These are phyloP conservation scores for Thecocarcelia acutangulata DNA, from an alignment of 2,888 invertebrate genomes.

Conservation along the genomic window DNA sequence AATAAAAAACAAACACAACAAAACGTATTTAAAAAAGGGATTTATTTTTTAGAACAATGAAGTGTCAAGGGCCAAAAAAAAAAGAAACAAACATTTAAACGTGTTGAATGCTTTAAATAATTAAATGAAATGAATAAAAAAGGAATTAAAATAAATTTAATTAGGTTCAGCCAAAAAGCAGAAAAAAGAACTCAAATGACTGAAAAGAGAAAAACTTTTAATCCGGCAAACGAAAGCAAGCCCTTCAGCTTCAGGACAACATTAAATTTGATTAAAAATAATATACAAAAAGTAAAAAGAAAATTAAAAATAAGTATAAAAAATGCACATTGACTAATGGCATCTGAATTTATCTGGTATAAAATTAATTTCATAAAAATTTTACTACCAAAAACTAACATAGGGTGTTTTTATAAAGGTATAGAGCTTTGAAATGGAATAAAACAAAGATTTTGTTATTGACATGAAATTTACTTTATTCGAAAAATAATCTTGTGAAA, in stretches of 20 bases:
- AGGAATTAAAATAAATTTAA: slow-evolving; percentile 1
- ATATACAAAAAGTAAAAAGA: no score
- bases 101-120: slow-evolving; percentile 21
- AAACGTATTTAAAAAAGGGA: not conserved
- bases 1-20: not conserved
- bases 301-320: no score
- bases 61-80: slow-evolving; percentile 1
- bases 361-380: no score
- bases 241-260: not conserved
- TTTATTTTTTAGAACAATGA: not conserved
- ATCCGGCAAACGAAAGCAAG: not conserved
- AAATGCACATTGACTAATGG: no score
- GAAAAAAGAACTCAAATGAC: not conserved
- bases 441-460: no score
- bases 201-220: not conserved
- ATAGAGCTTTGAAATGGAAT: no score
- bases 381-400: no score
- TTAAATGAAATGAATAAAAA: slow-evolving; percentile 12
- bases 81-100: slow-evolving; percentile 19
- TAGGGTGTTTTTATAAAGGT: no score
- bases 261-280: not conserved
- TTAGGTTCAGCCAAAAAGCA: not conserved
- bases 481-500: no score
- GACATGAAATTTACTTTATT: no score
- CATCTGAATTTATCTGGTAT: no score